phyloP scores from a whole-genome alignment of 2,888 invertebrate genomes.

The Vannuccia rotundouncinata region DNA sequence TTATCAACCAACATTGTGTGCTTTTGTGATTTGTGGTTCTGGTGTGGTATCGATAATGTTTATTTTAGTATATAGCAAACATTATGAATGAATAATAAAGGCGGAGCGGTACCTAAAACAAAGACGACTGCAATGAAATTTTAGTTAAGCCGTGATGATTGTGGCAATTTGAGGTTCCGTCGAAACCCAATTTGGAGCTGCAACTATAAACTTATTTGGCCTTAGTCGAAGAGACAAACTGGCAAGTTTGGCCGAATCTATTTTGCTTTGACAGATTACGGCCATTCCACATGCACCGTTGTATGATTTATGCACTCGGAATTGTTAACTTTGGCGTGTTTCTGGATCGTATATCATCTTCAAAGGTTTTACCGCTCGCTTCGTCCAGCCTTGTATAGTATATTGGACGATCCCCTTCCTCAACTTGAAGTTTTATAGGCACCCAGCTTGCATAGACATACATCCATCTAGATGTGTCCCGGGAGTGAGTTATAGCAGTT shows the following conservation, averaged over 20 bases:
- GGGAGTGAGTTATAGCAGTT: not conserved
- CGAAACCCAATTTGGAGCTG: not conserved
- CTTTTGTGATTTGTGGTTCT: not conserved
- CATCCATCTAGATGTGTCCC: not conserved
- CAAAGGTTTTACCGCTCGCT: slow-evolving; percentile 5
- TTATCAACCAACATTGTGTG: not conserved
- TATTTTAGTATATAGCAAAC: too few relatives aligned
- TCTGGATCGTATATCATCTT: slow-evolving; percentile 22
- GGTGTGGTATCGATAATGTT: too few relatives aligned
- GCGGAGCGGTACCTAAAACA: not conserved
- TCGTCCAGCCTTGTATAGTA: not conserved
- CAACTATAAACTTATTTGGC: not conserved
- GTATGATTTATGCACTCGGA: slow-evolving; percentile 13
- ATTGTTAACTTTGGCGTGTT: slow-evolving; percentile 23
- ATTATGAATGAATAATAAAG: too few relatives aligned
- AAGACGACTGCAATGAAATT: not conserved
- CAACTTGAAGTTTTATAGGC: not conserved
- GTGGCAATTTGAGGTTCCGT: not conserved
- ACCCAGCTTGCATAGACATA: not conserved
- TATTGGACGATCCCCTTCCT: not conserved
- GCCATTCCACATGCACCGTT: slow-evolving; percentile 9
- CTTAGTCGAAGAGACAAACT: not conserved
- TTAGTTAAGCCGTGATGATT: not conserved
- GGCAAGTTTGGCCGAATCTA: not conserved
- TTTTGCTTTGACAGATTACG: slow-evolving; percentile 9